Conservation (phyloP, 2,888 invertebrate genomes). For the Idaea biselata region DNA sequence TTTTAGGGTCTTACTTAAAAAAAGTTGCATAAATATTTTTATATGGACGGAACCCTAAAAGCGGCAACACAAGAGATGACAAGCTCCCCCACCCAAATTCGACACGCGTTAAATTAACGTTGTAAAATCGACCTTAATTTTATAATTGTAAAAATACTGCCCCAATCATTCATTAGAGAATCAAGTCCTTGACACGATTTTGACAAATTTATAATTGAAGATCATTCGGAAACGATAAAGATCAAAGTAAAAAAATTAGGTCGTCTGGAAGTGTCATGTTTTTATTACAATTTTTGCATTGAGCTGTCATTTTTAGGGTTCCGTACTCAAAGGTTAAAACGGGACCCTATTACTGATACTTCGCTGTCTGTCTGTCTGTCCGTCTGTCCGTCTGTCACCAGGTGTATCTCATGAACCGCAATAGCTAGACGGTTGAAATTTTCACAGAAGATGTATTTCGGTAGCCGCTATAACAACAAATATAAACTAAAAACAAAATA, state of each 20-base stretch:
- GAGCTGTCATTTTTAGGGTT: no score
- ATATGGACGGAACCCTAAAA: constrained; percentile 14
- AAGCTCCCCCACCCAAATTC: constrained; percentile 20
- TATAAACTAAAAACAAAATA: no score
- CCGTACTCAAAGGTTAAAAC: no score
- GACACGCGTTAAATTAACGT: constrained; percentile 25
- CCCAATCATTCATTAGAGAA: constrained; percentile 5
- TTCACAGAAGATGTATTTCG: no score
- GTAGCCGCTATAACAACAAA: no score
- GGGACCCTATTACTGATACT: no score
- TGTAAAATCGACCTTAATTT: constrained; percentile 21
- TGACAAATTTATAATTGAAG: constrained; percentile 8
- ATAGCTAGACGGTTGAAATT: no score
- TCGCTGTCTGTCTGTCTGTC: no score
- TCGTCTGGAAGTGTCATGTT: constrained; percentile 27
- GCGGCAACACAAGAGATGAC: constrained; percentile 10
- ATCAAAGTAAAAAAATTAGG: constrained; percentile 4
- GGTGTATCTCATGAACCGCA: no score
- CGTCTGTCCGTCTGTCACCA: no score
- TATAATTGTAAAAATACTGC: constrained; percentile 13
- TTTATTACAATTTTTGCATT: constrained; percentile 40
- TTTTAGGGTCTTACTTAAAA: no score
- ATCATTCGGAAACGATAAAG: background rate
- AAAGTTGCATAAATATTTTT: no score
- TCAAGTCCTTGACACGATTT: constrained; percentile 21